Evolutionary conservation across 2,888 invertebrate species (phyloP).

Genomic region (Acanthosoma haemorrhoidale): DNA sequence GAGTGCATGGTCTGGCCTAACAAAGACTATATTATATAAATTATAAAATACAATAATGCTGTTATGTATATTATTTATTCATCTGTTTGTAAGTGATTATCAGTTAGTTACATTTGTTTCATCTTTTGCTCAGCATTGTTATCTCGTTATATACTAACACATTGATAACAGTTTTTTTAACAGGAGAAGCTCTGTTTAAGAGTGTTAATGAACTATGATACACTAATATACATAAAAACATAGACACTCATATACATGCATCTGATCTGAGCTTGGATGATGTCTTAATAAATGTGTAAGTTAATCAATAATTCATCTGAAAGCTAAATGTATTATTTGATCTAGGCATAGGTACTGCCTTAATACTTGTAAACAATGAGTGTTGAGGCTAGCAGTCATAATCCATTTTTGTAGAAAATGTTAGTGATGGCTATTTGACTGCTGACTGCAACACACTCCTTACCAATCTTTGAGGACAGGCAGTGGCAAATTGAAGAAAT

Average conservation of each 20-base stretch:
- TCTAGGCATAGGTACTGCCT: conserved; percentile 18
- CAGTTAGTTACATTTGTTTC: conserved; percentile 14
- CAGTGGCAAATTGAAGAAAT: conserved; percentile 31
- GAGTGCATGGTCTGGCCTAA: conserved; percentile 35
- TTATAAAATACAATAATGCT: conserved; percentile 41
- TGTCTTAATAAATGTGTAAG: conserved; percentile 23
- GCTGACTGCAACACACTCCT: conserved; percentile 33
- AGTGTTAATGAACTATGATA: conserved; percentile 25
- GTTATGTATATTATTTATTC: conserved; percentile 39
- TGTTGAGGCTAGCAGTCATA: conserved; percentile 33
- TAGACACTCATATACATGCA: conserved; percentile 16
- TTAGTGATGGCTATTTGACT: conserved; percentile 9
- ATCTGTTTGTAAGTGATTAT: conserved; percentile 28
- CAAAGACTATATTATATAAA: conserved; percentile 37
- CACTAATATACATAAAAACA: conserved; percentile 23
- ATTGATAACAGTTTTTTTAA: neutral
- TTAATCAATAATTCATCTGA: neutral
- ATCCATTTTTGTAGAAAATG: conserved; percentile 1
- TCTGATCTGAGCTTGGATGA: conserved; percentile 12
- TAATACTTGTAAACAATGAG: conserved; percentile 22
- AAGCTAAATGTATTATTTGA: conserved; percentile 19
- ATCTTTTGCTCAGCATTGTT: conserved; percentile 12
- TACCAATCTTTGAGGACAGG: conserved; percentile 19
- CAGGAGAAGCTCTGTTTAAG: neutral
- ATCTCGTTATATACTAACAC: neutral